Evolutionary conservation across 2,113 vertebrate genomes (phyloP).

Genomic region (Dipodomys stephensi): DNA sequence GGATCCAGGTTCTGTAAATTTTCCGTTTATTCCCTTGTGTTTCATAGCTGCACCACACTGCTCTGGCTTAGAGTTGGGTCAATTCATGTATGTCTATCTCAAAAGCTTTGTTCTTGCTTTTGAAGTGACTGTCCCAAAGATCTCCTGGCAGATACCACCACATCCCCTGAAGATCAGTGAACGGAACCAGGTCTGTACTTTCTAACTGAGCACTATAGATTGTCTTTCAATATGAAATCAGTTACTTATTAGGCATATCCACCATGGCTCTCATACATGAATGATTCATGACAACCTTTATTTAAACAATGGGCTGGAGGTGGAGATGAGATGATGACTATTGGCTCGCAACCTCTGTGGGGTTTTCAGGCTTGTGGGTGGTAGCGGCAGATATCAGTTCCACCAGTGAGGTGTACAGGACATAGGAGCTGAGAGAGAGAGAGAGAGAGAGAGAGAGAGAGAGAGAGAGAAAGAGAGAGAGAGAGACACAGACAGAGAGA

Average conservation of each 20-base stretch:
- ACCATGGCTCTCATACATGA: background rate
- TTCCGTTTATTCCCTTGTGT: background rate
- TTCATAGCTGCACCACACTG: background rate
- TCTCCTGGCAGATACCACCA: background rate
- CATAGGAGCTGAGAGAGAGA: background rate
- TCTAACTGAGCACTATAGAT: background rate
- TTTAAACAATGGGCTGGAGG: background rate
- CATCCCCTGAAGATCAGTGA: background rate
- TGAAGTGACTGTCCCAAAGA: background rate
- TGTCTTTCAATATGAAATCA: background rate
- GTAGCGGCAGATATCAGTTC: no score
- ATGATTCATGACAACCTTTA: no score
- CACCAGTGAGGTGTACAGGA: background rate
- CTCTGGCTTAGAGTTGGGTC: background rate
- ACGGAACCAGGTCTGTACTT: background rate
- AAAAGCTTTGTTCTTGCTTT: background rate
- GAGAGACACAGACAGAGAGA: no score
- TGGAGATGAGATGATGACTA: background rate
- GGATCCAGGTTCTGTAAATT: background rate
- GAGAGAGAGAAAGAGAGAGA: no score
- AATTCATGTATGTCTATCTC: background rate
- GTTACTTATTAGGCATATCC: background rate
- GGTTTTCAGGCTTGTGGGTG: background rate
- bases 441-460: no score
- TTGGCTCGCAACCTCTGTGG: fast-evolving